Evolutionary conservation across 1,140 invertebrate species (phyloP).

Genomic region (Euborellia annulipes): DNA sequence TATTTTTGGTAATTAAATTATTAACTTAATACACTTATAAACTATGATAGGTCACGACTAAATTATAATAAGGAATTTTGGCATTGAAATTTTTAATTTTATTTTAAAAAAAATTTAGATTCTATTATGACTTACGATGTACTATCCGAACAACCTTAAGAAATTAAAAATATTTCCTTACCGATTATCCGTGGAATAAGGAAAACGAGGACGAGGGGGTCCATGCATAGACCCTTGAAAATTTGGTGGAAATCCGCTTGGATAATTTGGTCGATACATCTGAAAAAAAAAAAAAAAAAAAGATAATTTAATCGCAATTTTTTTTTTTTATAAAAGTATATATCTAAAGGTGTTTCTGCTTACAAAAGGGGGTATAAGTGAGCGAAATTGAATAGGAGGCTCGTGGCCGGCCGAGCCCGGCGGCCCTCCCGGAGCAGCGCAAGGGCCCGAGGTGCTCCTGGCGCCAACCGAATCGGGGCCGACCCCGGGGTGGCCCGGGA

Average conservation of each 20-base stretch:
- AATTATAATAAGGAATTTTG: too few relatives aligned
- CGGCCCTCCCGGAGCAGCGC: constrained; percentile 26
- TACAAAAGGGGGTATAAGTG: constrained; percentile 60
- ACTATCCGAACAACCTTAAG: too few relatives aligned
- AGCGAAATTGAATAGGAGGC: constrained; percentile 33
- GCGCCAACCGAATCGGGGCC: constrained; percentile 27
- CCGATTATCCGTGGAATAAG: constrained; percentile 26
- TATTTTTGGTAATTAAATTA: too few relatives aligned
- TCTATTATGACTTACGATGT: too few relatives aligned
- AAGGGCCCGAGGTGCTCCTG: constrained; percentile 33
- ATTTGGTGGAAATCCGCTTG: constrained; percentile 28
- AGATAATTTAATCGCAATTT: too few relatives aligned
- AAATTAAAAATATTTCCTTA: too few relatives aligned
- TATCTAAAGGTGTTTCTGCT: too few relatives aligned
- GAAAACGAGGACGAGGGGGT: constrained; percentile 25
- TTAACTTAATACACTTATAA: too few relatives aligned
- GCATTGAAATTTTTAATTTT: too few relatives aligned
- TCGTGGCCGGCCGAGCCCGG: constrained; percentile 45
- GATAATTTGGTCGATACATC: constrained; percentile 31
- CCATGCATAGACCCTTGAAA: constrained; percentile 15
- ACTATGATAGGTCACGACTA: too few relatives aligned
- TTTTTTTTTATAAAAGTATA: too few relatives aligned
- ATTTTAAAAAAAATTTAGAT: too few relatives aligned
- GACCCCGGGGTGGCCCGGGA: constrained; percentile 33
- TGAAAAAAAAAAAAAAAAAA: constrained; percentile 15